Evolutionary conservation across 2,113 vertebrate genomes (phyloP).

Genomic region (Chelonoidis abingdonii): DNA sequence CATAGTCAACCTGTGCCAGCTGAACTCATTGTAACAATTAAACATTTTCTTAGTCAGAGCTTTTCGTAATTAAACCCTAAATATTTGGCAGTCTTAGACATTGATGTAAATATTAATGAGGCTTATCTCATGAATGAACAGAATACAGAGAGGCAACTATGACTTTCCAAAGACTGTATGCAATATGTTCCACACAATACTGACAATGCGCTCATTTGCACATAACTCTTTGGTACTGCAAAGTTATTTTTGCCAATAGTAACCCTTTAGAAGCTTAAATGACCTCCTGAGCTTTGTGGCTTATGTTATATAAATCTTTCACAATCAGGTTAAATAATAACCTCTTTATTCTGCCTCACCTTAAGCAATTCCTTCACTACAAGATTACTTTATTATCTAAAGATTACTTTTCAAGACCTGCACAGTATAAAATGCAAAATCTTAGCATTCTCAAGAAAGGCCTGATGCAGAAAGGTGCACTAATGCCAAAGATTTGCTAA

Average conservation of each 20-base stretch:
- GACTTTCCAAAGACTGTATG: conserved; percentile 40
- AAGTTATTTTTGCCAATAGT: conserved; percentile 15
- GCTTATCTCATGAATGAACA: neutral
- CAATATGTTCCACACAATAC: neutral
- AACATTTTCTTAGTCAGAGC: conserved; percentile 57
- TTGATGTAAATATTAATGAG: conserved; percentile 52
- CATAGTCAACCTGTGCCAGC: conserved; percentile 11
- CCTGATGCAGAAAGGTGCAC: neutral
- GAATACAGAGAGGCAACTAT: neutral
- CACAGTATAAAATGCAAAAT: conserved; percentile 17
- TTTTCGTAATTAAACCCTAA: conserved; percentile 54
- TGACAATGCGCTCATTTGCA: conserved; percentile 32
- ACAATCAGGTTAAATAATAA: neutral
- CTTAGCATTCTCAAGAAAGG: neutral
- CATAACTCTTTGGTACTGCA: neutral
- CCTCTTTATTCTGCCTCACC: neutral
- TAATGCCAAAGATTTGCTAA: neutral
- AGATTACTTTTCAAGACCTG: neutral
- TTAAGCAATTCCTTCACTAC: neutral
- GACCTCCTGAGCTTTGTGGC: neutral
- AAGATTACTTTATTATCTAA: neutral
- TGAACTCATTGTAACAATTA: conserved; percentile 46
- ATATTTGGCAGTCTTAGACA: conserved; percentile 50
- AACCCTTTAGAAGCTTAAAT: neutral
- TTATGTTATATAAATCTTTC: neutral